Evolutionary conservation across 1,140 invertebrate genomes (phyloP).

Genomic region (Lasaia peninsularis): DNA sequence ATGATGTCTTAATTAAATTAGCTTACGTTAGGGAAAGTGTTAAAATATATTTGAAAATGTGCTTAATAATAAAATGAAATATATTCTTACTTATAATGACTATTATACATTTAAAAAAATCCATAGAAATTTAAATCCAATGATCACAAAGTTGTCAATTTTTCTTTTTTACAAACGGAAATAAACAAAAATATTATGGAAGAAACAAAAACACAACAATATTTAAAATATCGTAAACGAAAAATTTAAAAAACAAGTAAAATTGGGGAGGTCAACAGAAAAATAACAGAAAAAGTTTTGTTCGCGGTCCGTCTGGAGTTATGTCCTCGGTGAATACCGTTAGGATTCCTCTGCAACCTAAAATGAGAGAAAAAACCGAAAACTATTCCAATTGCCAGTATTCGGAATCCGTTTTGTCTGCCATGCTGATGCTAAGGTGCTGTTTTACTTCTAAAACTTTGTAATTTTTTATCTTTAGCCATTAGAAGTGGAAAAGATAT

Average conservation of each 20-base stretch:
- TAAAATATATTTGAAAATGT: too few relatives aligned
- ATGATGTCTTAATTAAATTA: too few relatives aligned
- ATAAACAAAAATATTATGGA: neutral
- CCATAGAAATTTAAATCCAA: too few relatives aligned
- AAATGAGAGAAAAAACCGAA: slow-evolving; percentile 61
- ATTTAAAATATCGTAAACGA: slow-evolving; percentile 9
- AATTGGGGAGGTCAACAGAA: slow-evolving; percentile 57
- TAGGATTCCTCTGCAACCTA: slow-evolving; percentile 64
- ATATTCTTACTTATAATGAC: too few relatives aligned
- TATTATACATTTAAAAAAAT: too few relatives aligned
- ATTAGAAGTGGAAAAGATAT: slow-evolving; percentile 10
- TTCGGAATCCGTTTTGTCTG: slow-evolving; percentile 72
- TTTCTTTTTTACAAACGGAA: too few relatives aligned
- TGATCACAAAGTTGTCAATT: too few relatives aligned
- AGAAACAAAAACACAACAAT: neutral
- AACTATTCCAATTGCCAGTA: slow-evolving; percentile 76
- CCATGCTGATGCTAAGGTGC: slow-evolving; percentile 29
- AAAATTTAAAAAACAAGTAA: slow-evolving; percentile 46
- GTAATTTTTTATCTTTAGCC: slow-evolving; percentile 14
- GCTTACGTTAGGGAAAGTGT: too few relatives aligned
- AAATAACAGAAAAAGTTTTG: slow-evolving; percentile 59
- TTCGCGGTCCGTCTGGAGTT: slow-evolving; percentile 61
- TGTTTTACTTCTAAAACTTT: slow-evolving; percentile 19
- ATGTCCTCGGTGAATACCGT: slow-evolving; percentile 70
- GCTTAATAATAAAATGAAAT: too few relatives aligned